Percentiles rank a stretch among this genome's conserved stretches.
Conservation (phyloP, 2,888 invertebrate species). For the Pollenia amentaria region DNA sequence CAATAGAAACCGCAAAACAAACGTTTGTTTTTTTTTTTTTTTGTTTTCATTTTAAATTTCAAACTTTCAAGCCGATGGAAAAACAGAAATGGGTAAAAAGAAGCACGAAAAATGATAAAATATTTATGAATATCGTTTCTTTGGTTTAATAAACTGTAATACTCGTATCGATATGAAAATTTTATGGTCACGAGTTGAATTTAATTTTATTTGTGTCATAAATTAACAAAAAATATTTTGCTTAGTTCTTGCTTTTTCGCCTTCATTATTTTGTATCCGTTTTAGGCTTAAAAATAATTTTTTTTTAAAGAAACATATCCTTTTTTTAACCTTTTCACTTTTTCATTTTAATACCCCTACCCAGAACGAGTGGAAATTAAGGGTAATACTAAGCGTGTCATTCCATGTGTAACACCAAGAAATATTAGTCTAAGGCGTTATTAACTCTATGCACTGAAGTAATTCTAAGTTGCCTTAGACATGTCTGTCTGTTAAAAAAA, state of each 20-base stretch:
- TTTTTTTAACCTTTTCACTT: neutral
- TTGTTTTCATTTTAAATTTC: neutral
- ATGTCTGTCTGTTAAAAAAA: too few relatives aligned
- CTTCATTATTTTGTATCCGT: too few relatives aligned
- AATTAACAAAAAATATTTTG: neutral
- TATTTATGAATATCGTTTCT: neutral
- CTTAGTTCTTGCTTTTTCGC: neutral
- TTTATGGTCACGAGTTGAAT: slow-evolving; percentile 5
- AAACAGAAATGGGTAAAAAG: neutral
- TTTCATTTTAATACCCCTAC: too few relatives aligned
- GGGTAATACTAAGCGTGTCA: too few relatives aligned
- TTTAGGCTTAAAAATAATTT: too few relatives aligned
- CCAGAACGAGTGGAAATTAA: too few relatives aligned
- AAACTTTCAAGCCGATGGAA: neutral
- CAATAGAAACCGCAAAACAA: too few relatives aligned
- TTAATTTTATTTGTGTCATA: neutral
- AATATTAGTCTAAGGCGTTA: too few relatives aligned
- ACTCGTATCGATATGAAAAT: too few relatives aligned
- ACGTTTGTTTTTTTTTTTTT: neutral
- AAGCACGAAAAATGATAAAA: neutral
- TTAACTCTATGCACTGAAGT: too few relatives aligned
- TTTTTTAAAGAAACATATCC: neutral
- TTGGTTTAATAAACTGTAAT: neutral
- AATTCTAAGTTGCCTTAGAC: too few relatives aligned
- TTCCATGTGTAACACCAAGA: too few relatives aligned